A percentile compares a stretch with the other conserved stretches of the same genome.
Evolutionary conservation across 2,888 invertebrate species (phyloP).

Genomic region (Parnassius glacialis): DNA sequence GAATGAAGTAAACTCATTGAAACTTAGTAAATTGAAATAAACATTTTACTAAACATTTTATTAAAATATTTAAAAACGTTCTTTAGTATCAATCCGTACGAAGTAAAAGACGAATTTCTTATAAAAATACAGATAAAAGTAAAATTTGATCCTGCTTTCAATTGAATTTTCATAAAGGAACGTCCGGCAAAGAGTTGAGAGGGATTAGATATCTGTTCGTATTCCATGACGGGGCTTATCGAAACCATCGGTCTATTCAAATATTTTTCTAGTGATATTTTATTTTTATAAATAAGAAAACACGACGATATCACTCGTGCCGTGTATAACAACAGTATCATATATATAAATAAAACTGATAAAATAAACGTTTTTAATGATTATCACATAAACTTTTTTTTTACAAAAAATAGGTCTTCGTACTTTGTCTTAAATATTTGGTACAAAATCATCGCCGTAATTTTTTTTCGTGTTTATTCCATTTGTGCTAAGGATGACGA

Average conservation of each 20-base stretch:
- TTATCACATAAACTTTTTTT: too few species aligned
- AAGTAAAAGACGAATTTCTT: constrained; percentile 24
- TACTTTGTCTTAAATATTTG: too few species aligned
- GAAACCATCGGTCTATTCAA: constrained; percentile 56
- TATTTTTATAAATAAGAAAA: constrained; percentile 53
- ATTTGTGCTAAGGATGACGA: too few species aligned
- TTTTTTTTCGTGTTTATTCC: too few species aligned
- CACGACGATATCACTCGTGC: constrained; percentile 39
- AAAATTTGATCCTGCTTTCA: constrained; percentile 33
- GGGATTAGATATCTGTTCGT: constrained; percentile 50
- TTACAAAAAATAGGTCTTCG: too few species aligned
- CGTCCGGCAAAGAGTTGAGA: constrained; percentile 66
- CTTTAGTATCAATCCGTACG: constrained; percentile 17
- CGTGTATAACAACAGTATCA: too few species aligned
- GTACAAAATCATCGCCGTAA: too few species aligned
- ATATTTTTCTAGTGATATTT: constrained; percentile 76
- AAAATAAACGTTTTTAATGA: too few species aligned
- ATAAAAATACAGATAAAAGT: constrained; percentile 32
- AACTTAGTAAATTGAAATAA: neutral
- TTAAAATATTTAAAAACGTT: constrained; percentile 20
- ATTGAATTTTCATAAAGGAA: constrained; percentile 55
- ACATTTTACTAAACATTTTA: constrained; percentile 1
- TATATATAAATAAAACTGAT: too few species aligned
- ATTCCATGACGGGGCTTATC: constrained; percentile 56
- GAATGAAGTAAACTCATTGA: too few species aligned